These are phyloP conservation scores for Pelvicachromis taeniatus DNA, from an alignment of 2,113 vertebrate species.

Conservation along the genomic window DNA sequence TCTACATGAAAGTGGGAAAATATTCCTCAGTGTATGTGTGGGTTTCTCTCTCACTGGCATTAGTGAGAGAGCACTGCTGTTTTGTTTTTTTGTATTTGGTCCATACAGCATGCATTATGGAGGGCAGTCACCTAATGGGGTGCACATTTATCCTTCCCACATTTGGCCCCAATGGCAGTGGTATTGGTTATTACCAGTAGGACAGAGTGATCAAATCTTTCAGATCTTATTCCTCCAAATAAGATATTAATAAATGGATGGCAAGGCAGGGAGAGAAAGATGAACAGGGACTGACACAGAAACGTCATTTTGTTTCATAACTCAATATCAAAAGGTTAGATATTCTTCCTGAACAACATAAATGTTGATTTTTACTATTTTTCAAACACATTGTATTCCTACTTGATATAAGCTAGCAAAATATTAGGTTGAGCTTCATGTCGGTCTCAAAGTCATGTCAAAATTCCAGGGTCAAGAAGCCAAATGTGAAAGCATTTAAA, in stretches of 20 bases:
- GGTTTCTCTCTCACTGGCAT: neutral
- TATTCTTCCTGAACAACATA: neutral
- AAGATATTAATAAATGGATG: neutral
- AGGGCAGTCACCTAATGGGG: neutral
- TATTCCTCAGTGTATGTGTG: neutral
- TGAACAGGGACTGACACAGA: neutral
- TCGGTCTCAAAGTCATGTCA: neutral
- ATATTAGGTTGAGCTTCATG: neutral
- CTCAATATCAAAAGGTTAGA: neutral
- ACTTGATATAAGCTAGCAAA: neutral
- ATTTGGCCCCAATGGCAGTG: neutral
- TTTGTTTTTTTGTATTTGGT: accelerated
- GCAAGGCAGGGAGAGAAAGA: neutral
- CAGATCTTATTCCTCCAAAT: neutral
- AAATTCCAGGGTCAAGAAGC: neutral
- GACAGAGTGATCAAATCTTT: neutral
- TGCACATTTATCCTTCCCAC: neutral
- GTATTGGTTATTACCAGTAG: neutral
- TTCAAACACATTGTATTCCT: neutral
- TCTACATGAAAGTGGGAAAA: neutral
- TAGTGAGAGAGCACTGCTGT: neutral
- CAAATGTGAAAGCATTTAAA: neutral
- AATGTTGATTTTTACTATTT: neutral
- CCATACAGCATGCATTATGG: neutral
- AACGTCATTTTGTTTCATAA: neutral